phyloP scores from a whole-genome alignment of 2,888 invertebrate genomes.

The Cosmia pyralina region DNA sequence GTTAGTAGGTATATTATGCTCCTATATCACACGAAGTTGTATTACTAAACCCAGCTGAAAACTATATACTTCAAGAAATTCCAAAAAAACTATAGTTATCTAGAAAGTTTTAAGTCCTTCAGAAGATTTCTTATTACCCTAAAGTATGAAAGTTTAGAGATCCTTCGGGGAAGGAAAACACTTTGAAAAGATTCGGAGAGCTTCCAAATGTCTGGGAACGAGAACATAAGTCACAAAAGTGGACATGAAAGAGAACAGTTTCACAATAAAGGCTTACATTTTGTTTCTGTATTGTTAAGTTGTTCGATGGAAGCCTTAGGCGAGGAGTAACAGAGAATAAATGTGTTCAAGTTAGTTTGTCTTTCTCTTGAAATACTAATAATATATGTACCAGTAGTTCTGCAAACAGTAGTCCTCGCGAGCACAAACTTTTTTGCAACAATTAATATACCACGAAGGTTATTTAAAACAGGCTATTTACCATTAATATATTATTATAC shows the following conservation, averaged over 20 bases:
- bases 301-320: not conserved
- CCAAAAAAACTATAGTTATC: not conserved
- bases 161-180: constrained; percentile 16
- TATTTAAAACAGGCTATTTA: too few species aligned
- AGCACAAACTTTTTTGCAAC: too few species aligned
- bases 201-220: constrained; percentile 9
- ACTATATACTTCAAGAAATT: not conserved
- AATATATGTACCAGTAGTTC: too few species aligned
- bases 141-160: constrained; percentile 24
- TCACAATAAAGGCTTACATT: not conserved
- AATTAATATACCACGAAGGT: too few species aligned
- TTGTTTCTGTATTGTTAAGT: not conserved
- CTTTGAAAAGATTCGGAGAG: constrained; percentile 17
- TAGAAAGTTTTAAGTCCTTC: constrained; percentile 13
- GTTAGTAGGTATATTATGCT: not conserved
- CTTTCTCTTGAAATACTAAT: not conserved
- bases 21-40: not conserved
- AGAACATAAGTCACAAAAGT: constrained; percentile 28
- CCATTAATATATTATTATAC: too few species aligned
- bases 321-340: not conserved
- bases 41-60: not conserved
- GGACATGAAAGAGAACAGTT: constrained; percentile 13
- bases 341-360: not conserved
- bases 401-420: too few species aligned
- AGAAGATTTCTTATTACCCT: constrained; percentile 19